Evolutionary conservation across 1,140 invertebrate species (phyloP).

Genomic region (Magallana angulata): DNA sequence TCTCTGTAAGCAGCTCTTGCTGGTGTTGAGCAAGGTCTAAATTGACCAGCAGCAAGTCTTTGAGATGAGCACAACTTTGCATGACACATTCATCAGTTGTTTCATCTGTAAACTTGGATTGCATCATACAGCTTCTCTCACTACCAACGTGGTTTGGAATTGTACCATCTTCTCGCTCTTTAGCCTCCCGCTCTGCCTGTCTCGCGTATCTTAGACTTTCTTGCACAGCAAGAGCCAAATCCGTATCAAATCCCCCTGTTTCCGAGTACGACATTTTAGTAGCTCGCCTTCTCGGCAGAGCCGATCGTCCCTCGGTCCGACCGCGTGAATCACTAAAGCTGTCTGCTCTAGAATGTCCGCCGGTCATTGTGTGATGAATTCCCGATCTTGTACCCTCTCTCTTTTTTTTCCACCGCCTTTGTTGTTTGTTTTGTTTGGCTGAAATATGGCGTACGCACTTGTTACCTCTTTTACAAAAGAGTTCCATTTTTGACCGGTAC

Average conservation of each 20-base stretch:
- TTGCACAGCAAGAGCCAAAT: conserved; percentile 69
- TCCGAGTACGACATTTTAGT: conserved; percentile 58
- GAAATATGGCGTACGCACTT: neutral
- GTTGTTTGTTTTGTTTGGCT: conserved; percentile 1
- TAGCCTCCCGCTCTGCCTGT: conserved; percentile 54
- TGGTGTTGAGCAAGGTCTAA: conserved; percentile 70
- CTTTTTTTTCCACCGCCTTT: neutral
- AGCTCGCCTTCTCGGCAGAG: conserved; percentile 59
- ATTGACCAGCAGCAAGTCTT: conserved; percentile 67
- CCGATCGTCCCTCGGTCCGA: conserved; percentile 61
- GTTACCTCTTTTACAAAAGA: neutral
- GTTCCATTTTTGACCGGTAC: neutral
- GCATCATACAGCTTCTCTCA: neutral
- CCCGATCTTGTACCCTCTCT: neutral
- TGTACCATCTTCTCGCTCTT: conserved; percentile 3
- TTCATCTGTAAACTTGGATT: neutral
- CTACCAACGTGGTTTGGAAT: conserved; percentile 38
- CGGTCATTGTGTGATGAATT: conserved; percentile 32
- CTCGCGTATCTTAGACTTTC: conserved; percentile 70
- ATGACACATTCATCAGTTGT: neutral
- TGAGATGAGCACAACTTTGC: conserved; percentile 59
- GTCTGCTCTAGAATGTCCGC: conserved; percentile 64
- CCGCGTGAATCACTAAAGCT: conserved; percentile 55
- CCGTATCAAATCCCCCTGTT: conserved; percentile 67
- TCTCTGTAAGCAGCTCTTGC: conserved; percentile 63